Conservation (phyloP, 1,140 invertebrate species). For the Drosophila arawakana region DNA sequence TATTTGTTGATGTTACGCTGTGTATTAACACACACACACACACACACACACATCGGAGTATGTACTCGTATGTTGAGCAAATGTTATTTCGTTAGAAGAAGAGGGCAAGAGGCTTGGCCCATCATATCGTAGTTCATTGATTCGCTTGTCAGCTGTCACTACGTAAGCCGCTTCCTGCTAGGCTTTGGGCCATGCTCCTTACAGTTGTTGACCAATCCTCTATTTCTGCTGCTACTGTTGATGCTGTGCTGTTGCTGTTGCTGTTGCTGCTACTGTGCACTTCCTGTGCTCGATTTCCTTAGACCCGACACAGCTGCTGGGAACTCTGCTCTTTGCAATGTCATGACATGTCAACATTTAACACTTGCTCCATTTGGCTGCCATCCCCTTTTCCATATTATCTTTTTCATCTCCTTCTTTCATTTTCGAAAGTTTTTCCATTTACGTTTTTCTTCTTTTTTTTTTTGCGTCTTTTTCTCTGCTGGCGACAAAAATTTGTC, state of each 20-base stretch:
- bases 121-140: constrained; percentile 79
- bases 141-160: constrained; percentile 79
- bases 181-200: constrained; percentile 33
- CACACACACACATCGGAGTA: constrained; percentile 7
- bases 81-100: constrained; percentile 59
- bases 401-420: constrained; percentile 30
- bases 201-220: constrained; percentile 62
- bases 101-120: constrained; percentile 33
- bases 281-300: constrained; percentile 40
- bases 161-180: constrained; percentile 74
- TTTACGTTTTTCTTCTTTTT: constrained; percentile 30
- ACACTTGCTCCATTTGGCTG: constrained; percentile 63
- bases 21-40: constrained; percentile 54
- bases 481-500: constrained; percentile 73
- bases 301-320: constrained; percentile 49
- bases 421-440: constrained; percentile 57
- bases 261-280: constrained; percentile 26
- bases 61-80: constrained; percentile 19
- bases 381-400: constrained; percentile 39
- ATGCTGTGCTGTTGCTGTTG: constrained; percentile 19
- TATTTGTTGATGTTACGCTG: constrained; percentile 76
- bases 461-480: constrained; percentile 20
- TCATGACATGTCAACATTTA: constrained; percentile 83
- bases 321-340: constrained; percentile 66
- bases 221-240: constrained; percentile 22